A percentile compares a stretch with the other conserved stretches of the same genome.
Conservation (phyloP, 2,888 invertebrate genomes). For the Cyrtodaria siliqua region DNA sequence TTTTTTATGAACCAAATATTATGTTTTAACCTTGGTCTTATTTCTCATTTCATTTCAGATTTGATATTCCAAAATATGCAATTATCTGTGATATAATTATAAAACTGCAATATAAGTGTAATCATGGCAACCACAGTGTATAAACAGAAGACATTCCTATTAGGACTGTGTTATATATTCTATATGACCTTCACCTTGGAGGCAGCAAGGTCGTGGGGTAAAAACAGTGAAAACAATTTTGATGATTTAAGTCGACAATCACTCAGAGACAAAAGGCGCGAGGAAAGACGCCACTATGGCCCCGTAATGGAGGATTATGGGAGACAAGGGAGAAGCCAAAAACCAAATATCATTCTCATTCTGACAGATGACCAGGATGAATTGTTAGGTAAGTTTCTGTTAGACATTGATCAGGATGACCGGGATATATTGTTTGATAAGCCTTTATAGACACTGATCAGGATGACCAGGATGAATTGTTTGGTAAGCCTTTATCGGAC, state of each 20-base stretch:
- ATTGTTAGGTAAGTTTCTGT: constrained; percentile 94
- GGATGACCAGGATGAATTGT: no score
- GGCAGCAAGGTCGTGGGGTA: constrained; percentile 47
- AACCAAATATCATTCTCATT: constrained; percentile 97
- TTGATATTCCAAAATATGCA: neutral
- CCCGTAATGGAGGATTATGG: constrained; percentile 9
- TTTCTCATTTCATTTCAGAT: neutral
- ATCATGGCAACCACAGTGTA: constrained; percentile 18
- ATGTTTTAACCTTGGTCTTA: no score
- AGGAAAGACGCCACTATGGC: constrained; percentile 7
- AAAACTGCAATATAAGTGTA: constrained; percentile 4
- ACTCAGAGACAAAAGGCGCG: neutral
- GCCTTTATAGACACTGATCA: no score
- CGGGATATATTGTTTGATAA: no score
- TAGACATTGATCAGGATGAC: no score
- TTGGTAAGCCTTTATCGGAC: no score
- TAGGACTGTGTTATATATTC: constrained; percentile 41
- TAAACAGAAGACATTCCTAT: constrained; percentile 17
- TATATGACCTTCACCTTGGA: constrained; percentile 57
- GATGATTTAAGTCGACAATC: no score
- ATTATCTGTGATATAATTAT: neutral
- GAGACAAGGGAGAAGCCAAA: constrained; percentile 57
- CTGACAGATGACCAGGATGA: constrained; percentile 99
- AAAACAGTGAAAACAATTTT: constrained; percentile 42
- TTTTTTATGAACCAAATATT: no score